A percentile compares a stretch with the other conserved stretches of the same genome.
phyloP scores from a whole-genome alignment of 2,888 invertebrate genomes.

The Andricus quercusramuli region DNA sequence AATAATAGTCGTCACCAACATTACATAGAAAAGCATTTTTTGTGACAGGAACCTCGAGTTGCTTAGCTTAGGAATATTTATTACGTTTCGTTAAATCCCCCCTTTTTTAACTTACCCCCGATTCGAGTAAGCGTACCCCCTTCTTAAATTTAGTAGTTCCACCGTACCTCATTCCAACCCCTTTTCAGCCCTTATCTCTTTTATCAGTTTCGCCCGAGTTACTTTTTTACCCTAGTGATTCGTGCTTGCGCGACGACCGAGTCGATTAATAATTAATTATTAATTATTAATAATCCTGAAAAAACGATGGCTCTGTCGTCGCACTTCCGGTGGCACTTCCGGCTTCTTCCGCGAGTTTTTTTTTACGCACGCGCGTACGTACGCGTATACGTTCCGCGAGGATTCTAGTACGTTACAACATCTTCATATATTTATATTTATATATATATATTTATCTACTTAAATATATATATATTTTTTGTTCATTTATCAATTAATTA shows the following conservation, averaged over 20 bases:
- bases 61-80: constrained; percentile 74
- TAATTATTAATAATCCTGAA: not conserved
- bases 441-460: constrained; percentile 57
- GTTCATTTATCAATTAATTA: constrained; percentile 82
- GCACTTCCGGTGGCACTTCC: constrained; percentile 56
- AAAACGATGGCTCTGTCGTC: constrained; percentile 37
- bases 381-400: constrained; percentile 68
- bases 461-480: constrained; percentile 56
- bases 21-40: constrained; percentile 75
- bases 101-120: constrained; percentile 34
- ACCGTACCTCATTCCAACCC: not conserved
- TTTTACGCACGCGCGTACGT: constrained; percentile 58
- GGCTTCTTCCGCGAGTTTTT: constrained; percentile 45
- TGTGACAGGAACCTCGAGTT: constrained; percentile 76
- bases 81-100: constrained; percentile 50
- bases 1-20: constrained; percentile 70
- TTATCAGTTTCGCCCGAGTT: constrained; percentile 28
- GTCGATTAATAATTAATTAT: constrained; percentile 6
- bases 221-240: constrained; percentile 53
- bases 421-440: constrained; percentile 61
- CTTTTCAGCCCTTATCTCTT: constrained; percentile 43
- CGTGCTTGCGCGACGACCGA: constrained; percentile 47
- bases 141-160: constrained; percentile 36
- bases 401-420: constrained; percentile 71
- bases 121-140: not conserved